These are phyloP conservation scores for Zaprionus lachaisei DNA, from an alignment of 1,140 invertebrate species.

Conservation along the genomic window DNA sequence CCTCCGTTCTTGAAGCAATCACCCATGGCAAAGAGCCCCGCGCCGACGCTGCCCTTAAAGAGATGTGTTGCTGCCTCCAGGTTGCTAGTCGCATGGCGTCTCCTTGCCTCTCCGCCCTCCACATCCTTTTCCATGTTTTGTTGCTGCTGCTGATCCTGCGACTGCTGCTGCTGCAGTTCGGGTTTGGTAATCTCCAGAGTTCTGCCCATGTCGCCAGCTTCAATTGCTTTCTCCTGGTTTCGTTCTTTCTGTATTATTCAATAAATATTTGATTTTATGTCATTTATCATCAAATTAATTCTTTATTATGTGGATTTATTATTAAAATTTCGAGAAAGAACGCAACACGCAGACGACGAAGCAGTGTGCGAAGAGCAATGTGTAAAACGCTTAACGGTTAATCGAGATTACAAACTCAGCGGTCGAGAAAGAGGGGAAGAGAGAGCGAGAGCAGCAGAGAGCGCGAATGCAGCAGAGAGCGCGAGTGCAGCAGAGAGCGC, in stretches of 20 bases:
- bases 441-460: background rate
- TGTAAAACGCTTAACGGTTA: background rate
- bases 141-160: background rate
- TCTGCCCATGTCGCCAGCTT: slow-evolving; percentile 58
- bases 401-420: background rate
- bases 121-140: slow-evolving; percentile 16
- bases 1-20: slow-evolving; percentile 91
- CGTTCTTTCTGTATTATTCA: slow-evolving; percentile 25
- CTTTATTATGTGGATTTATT: background rate
- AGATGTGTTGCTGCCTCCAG: slow-evolving; percentile 88
- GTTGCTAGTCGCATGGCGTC: slow-evolving; percentile 85
- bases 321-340: background rate
- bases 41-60: slow-evolving; percentile 89
- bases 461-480: background rate
- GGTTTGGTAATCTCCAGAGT: slow-evolving; percentile 64
- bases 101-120: slow-evolving; percentile 35
- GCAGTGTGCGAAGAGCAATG: background rate
- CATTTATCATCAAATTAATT: background rate
- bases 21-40: slow-evolving; percentile 91
- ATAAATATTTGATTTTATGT: slow-evolving; percentile 8
- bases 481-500: background rate
- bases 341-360: background rate
- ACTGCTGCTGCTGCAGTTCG: slow-evolving; percentile 6
- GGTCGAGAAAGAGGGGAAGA: background rate
- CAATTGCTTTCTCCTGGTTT: slow-evolving; percentile 47